Evolutionary conservation across 2,113 vertebrate species (phyloP).

Genomic region (Ondatra zibethicus): DNA sequence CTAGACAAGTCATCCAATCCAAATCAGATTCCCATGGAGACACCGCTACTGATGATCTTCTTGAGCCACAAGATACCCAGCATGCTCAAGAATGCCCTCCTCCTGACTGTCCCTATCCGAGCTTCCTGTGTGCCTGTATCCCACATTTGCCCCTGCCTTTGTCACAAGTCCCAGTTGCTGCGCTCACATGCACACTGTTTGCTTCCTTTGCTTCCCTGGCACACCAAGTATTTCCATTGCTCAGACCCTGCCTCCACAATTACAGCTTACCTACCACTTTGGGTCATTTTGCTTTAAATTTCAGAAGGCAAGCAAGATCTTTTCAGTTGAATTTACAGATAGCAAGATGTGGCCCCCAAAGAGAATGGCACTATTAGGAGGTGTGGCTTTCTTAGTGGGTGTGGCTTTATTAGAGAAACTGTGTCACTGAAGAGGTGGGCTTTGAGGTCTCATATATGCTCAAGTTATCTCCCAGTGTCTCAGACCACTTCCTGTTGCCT

Average conservation of each 20-base stretch:
- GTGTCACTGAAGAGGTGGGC: background rate
- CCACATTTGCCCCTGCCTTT: background rate
- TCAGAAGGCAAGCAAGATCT: background rate
- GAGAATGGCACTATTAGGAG: background rate
- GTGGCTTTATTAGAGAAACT: background rate
- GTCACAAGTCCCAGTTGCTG: background rate
- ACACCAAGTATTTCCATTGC: background rate
- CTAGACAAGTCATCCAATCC: background rate
- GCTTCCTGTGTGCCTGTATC: background rate
- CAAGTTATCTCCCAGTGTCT: background rate
- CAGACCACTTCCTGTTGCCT: background rate
- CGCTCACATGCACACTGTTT: background rate
- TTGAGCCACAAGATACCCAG: background rate
- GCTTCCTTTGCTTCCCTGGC: background rate
- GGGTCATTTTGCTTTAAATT: constrained; percentile 1
- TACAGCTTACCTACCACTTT: background rate
- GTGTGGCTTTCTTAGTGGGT: background rate
- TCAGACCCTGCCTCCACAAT: background rate
- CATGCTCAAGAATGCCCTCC: background rate
- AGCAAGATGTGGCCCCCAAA: background rate
- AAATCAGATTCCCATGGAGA: background rate
- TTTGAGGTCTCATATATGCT: background rate
- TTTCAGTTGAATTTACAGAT: background rate
- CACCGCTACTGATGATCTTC: background rate
- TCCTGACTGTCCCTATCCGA: background rate